A percentile compares a stretch with the other conserved stretches of the same genome.
Evolutionary conservation across 2,113 vertebrate species (phyloP).

Genomic region (Melanostigma gelatinosum): DNA sequence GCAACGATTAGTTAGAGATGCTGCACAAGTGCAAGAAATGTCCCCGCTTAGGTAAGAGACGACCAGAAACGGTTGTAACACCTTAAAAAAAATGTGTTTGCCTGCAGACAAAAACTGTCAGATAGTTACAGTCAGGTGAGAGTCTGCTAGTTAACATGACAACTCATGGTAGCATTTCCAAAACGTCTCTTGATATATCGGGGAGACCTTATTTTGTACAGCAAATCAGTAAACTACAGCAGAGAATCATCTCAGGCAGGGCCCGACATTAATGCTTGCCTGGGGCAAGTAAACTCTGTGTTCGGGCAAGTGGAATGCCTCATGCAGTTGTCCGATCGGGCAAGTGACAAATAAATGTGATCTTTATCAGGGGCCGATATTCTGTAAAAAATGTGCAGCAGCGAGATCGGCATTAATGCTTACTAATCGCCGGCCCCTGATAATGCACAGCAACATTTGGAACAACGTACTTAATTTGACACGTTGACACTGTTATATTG

Average conservation of each 20-base stretch:
- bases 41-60: conserved; percentile 49
- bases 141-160: conserved; percentile 63
- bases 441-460: background rate
- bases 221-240: conserved; percentile 19
- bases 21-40: conserved; percentile 62
- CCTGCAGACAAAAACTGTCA: conserved; percentile 75
- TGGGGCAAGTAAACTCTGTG: background rate
- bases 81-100: conserved; percentile 65
- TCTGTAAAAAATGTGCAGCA: background rate
- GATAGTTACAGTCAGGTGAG: conserved; percentile 70
- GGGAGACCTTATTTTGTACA: background rate
- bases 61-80: conserved; percentile 55
- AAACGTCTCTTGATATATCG: conserved; percentile 2
- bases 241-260: background rate
- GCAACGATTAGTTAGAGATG: conserved; percentile 61
- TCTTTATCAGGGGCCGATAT: background rate
- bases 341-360: background rate
- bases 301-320: background rate
- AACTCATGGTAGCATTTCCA: conserved; percentile 45
- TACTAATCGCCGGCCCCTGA: background rate
- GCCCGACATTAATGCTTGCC: background rate
- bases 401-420: background rate
- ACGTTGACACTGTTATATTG: background rate
- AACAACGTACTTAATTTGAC: background rate
- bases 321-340: background rate